Conservation (phyloP, 2,797 vertebrate species). For the Silurus lanzhouensis region DNA sequence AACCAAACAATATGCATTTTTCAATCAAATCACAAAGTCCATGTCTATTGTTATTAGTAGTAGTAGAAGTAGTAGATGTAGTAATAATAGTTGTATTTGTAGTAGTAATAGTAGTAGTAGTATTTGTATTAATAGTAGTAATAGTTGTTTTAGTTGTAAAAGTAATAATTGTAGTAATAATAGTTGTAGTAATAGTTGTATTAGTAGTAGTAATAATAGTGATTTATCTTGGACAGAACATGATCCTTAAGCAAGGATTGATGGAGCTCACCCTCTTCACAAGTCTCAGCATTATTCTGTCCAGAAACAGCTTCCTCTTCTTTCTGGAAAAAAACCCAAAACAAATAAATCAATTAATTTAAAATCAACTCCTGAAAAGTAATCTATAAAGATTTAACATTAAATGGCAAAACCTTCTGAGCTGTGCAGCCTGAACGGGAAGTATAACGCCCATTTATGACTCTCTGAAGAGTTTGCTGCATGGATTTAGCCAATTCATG, state of each 20-base stretch:
- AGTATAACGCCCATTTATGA: constrained; percentile 65
- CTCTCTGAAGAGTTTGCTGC: constrained; percentile 63
- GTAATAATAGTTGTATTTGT: neutral
- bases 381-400: neutral
- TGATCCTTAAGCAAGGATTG: neutral
- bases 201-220: neutral
- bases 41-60: neutral
- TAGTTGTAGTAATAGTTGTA: neutral
- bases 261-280: constrained; percentile 24
- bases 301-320: constrained; percentile 14
- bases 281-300: constrained; percentile 13
- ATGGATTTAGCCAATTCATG: constrained; percentile 64
- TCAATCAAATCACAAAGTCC: neutral
- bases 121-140: no score
- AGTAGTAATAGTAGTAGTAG: neutral
- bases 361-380: no score
- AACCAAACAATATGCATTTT: no score
- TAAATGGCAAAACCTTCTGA: constrained; percentile 37
- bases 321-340: constrained; percentile 9
- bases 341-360: no score
- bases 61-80: neutral
- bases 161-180: no score
- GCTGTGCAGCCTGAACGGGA: constrained; percentile 57
- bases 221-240: neutral
- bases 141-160: neutral